Evolutionary conservation across 2,113 vertebrate species (phyloP), one percentile per base, ranked within the genome.

Genomic region (Sturnus vulgaris): DNA sequence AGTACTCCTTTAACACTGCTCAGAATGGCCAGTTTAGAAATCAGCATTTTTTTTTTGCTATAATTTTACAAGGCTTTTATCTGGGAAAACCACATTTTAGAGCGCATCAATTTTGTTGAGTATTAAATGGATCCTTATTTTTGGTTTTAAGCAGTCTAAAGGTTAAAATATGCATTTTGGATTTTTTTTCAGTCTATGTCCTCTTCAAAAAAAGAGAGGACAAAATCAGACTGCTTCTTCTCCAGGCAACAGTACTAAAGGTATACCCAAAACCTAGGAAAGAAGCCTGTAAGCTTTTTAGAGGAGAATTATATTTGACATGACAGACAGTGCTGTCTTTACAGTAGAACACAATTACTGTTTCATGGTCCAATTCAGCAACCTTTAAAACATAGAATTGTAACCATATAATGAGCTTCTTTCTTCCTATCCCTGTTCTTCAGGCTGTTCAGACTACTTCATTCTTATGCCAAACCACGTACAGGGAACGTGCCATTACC

Each of bases 261-360:
- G 12, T 3, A 1, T 55, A 66, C 11, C 7, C 0, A 0, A 85
- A 84, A 47, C 23, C 28, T 59, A 24, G 50, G 27, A 56, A 60
- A 65, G 44, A 15, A 56, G 12, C 15, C 12, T 60, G 28, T 25
- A 89, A 49, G 15, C 3, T 78, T 89, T 80, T 44, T 31, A 73
- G 44, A 56, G 19, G 6, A 79, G 20, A 64, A 66, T 21, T 9
- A 12, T 30, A 39, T 55, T 60, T 5, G 19, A 27, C 0, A 0
- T 18, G 21, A 68, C 15, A 33, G 25, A 44, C 19, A 53, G 7
- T 19, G 8, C 20, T 31, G 9, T 72, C 27, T 33, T 50, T 60
- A 40, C 11, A 31, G 21, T 10, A 64, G 40, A 80, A 73, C 0
- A 0, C 7, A 55, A 55, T 42, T 73, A 23, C 23, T 42, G 11